A percentile compares a stretch with the other conserved stretches of the same genome.
Evolutionary conservation across 2,797 vertebrate genomes (phyloP).

Genomic region (Halcyon chelicuti): DNA sequence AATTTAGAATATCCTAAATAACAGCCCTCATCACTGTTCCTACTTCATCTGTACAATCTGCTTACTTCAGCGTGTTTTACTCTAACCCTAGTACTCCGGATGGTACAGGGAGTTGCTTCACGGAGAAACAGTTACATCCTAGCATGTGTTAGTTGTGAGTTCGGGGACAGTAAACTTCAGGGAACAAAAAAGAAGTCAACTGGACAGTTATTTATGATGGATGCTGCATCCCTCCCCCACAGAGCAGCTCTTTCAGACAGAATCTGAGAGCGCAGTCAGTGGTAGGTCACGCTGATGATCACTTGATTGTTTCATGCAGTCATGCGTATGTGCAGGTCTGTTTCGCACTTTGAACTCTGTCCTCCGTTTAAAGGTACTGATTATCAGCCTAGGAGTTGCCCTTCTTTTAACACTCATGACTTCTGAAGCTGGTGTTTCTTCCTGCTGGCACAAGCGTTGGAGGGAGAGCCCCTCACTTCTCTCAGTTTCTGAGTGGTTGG

Average conservation of each 20-base stretch:
- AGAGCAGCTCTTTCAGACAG: neutral
- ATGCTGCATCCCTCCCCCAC: neutral
- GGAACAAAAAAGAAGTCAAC: neutral
- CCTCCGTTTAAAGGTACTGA: neutral
- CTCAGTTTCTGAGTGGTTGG: accelerated
- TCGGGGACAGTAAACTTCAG: neutral
- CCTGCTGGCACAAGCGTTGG: neutral
- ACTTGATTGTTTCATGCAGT: neutral
- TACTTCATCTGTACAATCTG: neutral
- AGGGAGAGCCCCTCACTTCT: neutral
- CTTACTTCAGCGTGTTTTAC: neutral
- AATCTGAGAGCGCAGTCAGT: no score
- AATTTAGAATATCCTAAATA: neutral
- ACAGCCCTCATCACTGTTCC: neutral
- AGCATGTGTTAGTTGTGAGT: neutral
- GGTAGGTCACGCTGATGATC: accelerated
- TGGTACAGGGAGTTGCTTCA: neutral
- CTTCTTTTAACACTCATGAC: neutral
- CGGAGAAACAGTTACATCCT: neutral
- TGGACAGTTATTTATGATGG: neutral
- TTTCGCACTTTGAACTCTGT: neutral
- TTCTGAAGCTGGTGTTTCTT: neutral
- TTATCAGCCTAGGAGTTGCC: neutral
- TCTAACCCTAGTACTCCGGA: neutral
- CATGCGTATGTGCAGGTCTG: accelerated